Evolutionary conservation across 2,113 vertebrate genomes (phyloP).

Genomic region (Neofelis nebulosa): DNA sequence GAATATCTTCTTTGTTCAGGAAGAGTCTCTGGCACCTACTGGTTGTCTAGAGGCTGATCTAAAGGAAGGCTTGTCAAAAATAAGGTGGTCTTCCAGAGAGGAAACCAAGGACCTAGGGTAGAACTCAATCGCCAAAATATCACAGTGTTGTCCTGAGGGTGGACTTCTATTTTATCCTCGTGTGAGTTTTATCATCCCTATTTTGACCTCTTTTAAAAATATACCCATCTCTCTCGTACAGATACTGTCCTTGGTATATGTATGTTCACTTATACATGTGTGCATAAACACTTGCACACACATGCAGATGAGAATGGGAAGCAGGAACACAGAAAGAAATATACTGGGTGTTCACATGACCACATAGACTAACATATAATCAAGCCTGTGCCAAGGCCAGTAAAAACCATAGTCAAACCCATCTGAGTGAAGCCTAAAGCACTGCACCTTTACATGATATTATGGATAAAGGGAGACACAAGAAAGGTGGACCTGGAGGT

Average conservation of each 20-base stretch:
- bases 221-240: not conserved
- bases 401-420: not conserved
- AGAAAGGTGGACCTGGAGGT: not conserved
- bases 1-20: not conserved
- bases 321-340: not conserved
- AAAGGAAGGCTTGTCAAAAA: not conserved
- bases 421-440: not conserved
- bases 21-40: not conserved
- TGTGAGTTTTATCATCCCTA: not conserved
- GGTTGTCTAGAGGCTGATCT: not conserved
- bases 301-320: not conserved
- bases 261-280: not conserved
- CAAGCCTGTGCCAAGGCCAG: not conserved
- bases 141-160: not conserved
- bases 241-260: fast-evolving
- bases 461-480: not conserved
- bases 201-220: not conserved
- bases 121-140: not conserved
- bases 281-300: not conserved
- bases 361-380: not conserved
- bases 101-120: not conserved
- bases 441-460: not conserved
- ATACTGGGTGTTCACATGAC: too few species aligned
- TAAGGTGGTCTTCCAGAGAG: not conserved
- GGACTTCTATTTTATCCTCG: not conserved